Evolutionary conservation across 2,888 invertebrate genomes (phyloP).

Genomic region (Tetranychus piercei): DNA sequence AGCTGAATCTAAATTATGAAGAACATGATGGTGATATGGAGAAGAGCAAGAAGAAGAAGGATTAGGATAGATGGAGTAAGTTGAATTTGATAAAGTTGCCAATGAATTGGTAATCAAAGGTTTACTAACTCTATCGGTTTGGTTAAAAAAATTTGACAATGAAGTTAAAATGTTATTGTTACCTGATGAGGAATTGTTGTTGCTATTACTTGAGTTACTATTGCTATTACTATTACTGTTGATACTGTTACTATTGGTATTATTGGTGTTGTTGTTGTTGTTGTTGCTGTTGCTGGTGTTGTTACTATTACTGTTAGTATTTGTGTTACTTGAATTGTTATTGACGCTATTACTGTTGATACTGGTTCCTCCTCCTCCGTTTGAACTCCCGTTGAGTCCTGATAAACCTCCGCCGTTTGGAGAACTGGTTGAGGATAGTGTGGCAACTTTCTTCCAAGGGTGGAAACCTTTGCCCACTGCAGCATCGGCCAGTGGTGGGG

Average conservation of each 20-base stretch:
- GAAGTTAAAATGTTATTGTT: not conserved
- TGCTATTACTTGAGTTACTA: not conserved
- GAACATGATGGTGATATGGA: slow-evolving; percentile 8
- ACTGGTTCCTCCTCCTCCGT: not conserved
- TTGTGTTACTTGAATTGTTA: not conserved
- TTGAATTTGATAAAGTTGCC: not conserved
- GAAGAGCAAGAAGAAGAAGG: too few species aligned
- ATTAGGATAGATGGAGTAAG: not conserved
- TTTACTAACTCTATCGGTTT: too few species aligned
- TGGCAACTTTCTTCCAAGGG: slow-evolving; percentile 66
- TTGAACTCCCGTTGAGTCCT: not conserved
- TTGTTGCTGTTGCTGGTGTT: not conserved
- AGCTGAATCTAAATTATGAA: slow-evolving; percentile 34
- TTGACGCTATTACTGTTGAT: slow-evolving; percentile 6
- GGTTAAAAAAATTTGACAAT: not conserved
- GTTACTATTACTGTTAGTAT: not conserved
- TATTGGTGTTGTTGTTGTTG: not conserved
- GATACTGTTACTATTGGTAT: slow-evolving; percentile 8
- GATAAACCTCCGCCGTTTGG: not conserved
- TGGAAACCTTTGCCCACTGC: slow-evolving; percentile 92
- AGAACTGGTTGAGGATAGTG: not conserved
- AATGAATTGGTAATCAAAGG: too few species aligned
- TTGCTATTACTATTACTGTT: not conserved
- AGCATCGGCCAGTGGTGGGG: slow-evolving; percentile 82
- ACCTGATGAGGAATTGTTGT: slow-evolving; percentile 3